Percentiles rank a stretch among this genome's conserved stretches.
These are phyloP conservation scores for Leptocoma aspasia DNA, from an alignment of 2,113 vertebrate species.

Conservation along the genomic window DNA sequence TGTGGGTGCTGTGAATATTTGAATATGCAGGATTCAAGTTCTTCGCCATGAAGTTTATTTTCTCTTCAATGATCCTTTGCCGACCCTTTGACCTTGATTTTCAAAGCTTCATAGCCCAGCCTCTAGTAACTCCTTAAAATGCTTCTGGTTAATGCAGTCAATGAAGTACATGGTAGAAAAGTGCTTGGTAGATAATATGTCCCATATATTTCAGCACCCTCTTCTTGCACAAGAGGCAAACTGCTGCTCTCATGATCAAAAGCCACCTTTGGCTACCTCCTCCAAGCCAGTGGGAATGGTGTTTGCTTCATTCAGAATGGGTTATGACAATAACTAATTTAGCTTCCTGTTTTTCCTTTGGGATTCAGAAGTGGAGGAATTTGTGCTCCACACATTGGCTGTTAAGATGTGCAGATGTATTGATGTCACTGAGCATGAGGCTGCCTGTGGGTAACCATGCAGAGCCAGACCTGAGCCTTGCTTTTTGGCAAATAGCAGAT, in stretches of 20 bases:
- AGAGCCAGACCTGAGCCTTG: not conserved
- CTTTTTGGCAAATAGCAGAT: not conserved
- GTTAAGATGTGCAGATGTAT: not conserved
- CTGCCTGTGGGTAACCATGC: not conserved
- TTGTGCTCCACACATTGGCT: rapidly evolving
- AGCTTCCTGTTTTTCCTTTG: not conserved
- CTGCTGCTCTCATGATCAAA: not conserved
- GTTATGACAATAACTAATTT: not conserved
- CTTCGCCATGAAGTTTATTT: slow-evolving; percentile 17
- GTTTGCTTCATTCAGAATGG: not conserved
- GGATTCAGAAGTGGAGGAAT: not conserved
- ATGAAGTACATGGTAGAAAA: not conserved
- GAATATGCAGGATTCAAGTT: slow-evolving; percentile 2
- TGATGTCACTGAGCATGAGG: rapidly evolving
- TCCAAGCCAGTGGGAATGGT: not conserved
- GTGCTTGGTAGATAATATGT: not conserved
- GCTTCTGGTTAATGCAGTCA: not conserved
- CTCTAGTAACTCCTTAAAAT: not conserved
- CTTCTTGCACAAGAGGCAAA: not conserved
- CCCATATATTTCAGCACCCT: not conserved
- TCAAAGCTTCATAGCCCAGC: not conserved
- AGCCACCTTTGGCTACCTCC: not conserved
- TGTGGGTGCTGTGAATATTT: slow-evolving; percentile 51
- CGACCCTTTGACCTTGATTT: not conserved
- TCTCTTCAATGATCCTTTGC: not conserved